These are phyloP conservation scores for Iguana delicatissima DNA, from an alignment of 2,797 vertebrate species.

Conservation along the genomic window DNA sequence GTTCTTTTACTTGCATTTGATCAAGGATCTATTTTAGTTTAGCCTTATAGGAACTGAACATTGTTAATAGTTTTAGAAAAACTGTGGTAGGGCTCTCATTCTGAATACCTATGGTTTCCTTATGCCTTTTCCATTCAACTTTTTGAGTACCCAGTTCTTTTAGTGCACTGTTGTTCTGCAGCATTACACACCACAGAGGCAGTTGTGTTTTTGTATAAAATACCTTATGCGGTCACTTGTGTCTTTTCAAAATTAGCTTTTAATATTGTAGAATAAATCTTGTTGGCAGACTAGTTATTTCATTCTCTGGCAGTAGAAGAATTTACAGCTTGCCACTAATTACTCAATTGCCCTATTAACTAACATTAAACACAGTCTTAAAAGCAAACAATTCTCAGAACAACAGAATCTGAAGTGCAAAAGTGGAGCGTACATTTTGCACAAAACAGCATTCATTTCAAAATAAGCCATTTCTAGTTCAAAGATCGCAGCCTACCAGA, in stretches of 20 bases:
- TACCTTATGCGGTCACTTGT: conserved; percentile 7
- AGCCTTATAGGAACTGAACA: not conserved
- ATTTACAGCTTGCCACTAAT: not conserved
- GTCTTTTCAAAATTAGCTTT: conserved; percentile 2
- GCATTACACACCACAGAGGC: not conserved
- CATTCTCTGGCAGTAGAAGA: conserved; percentile 22
- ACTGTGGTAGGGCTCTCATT: not conserved
- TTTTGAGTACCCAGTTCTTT: not conserved
- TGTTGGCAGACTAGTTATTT: not conserved
- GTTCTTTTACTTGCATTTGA: not conserved
- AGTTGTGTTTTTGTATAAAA: conserved; percentile 6
- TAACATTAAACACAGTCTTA: conserved; percentile 6
- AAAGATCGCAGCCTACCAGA: not conserved
- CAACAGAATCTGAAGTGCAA: not conserved
- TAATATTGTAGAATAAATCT: conserved; percentile 13
- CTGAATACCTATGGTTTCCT: not conserved
- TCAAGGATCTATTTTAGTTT: not conserved
- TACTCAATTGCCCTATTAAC: conserved; percentile 27
- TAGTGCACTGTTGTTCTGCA: conserved; percentile 3
- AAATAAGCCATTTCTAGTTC: not conserved
- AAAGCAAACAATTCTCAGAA: not conserved
- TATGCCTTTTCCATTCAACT: not conserved
- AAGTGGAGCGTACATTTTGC: not conserved
- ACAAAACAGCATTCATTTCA: not conserved
- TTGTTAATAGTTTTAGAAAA: not conserved